Percentiles rank a stretch among this genome's conserved stretches.
phyloP scores from a whole-genome alignment of 2,888 invertebrate genomes.

The Chalcosyrphus nemorum region DNA sequence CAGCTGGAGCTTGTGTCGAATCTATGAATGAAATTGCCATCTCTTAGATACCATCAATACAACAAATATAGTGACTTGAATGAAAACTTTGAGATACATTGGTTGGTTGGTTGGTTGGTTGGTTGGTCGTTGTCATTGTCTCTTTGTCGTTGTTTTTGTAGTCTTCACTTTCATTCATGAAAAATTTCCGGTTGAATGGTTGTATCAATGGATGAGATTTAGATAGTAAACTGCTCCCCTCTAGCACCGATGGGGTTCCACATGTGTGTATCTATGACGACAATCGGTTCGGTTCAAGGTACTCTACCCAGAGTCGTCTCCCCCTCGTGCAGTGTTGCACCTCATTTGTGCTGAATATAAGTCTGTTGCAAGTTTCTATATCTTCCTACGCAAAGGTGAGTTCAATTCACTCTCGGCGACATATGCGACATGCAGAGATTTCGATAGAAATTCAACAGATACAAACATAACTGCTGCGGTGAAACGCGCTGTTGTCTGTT shows the following conservation, averaged over 20 bases:
- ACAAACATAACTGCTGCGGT: neutral
- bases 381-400: constrained; percentile 47
- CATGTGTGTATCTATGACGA: constrained; percentile 20
- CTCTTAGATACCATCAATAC: constrained; percentile 39
- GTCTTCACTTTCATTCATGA: constrained; percentile 66
- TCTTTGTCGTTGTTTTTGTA: neutral
- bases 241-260: neutral
- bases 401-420: neutral
- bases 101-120: constrained; percentile 3
- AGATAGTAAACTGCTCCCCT: neutral
- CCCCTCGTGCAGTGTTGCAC: neutral
- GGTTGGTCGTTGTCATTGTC: constrained; percentile 4
- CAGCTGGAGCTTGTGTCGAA: constrained; percentile 17
- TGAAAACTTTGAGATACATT: constrained; percentile 30
- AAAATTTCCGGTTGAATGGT: constrained; percentile 30
- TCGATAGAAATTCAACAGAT: constrained; percentile 19
- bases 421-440: constrained; percentile 36
- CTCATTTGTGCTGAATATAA: neutral
- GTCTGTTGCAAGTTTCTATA: constrained; percentile 21
- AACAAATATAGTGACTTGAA: constrained; percentile 9
- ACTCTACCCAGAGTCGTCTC: neutral
- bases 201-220: constrained; percentile 16
- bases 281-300: constrained; percentile 43
- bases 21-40: constrained; percentile 62
- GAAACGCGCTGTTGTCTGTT: constrained; percentile 9